Conservation (phyloP, 2,113 vertebrate genomes). For the Australoheros scitulus region DNA sequence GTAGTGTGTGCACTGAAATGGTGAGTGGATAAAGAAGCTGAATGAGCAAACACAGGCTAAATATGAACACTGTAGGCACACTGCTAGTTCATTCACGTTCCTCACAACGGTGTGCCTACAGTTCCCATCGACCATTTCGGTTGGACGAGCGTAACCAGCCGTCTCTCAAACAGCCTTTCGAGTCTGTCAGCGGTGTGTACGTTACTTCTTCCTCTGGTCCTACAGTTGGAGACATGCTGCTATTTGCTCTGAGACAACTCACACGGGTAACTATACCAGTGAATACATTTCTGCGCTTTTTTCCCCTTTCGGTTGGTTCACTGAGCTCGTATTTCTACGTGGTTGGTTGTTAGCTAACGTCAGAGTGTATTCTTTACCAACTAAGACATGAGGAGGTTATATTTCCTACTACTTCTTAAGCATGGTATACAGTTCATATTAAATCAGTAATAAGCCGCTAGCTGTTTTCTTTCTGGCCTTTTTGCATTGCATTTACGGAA, state of each 20-base stretch:
- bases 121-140: slow-evolving; percentile 60
- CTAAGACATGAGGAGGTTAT: background rate
- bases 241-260: slow-evolving; percentile 72
- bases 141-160: background rate
- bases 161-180: slow-evolving; percentile 13
- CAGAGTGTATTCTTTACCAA: background rate
- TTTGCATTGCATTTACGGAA: background rate
- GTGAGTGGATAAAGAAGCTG: too few species aligned
- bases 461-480: background rate
- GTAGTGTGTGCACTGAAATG: too few species aligned
- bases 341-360: slow-evolving; percentile 15
- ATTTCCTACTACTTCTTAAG: background rate
- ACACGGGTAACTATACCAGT: slow-evolving; percentile 61
- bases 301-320: background rate
- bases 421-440: background rate
- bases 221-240: slow-evolving; percentile 71
- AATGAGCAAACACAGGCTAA: too few species aligned
- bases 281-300: background rate
- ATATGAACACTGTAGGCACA: background rate
- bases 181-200: slow-evolving; percentile 13
- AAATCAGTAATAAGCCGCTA: background rate
- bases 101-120: slow-evolving; percentile 31
- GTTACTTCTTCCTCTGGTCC: slow-evolving; percentile 9
- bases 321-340: background rate
- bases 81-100: background rate